These are phyloP conservation scores for Scylla paramamosain DNA, from an alignment of 1,140 invertebrate species.

Conservation along the genomic window DNA sequence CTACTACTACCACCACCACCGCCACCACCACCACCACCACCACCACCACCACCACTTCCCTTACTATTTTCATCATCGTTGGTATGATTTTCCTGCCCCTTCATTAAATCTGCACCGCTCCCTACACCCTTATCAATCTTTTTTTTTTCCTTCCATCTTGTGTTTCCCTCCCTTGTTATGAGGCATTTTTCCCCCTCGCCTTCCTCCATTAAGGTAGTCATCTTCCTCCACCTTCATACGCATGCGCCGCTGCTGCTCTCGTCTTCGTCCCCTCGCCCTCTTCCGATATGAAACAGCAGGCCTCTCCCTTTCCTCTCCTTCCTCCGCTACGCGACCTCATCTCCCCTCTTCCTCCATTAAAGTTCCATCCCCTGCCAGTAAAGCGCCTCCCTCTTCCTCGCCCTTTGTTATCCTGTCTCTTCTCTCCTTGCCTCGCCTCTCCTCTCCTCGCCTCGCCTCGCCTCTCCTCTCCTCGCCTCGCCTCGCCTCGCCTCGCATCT, in stretches of 20 bases:
- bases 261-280: neutral
- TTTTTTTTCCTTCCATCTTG: neutral
- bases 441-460: neutral
- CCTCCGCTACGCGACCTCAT: neutral
- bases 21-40: neutral
- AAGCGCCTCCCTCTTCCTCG: neutral
- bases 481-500: neutral
- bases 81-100: neutral
- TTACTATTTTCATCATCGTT: neutral
- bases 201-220: neutral
- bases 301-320: neutral
- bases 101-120: neutral
- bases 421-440: neutral
- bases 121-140: neutral
- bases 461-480: neutral
- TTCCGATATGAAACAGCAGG: conserved; percentile 21
- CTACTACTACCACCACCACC: neutral
- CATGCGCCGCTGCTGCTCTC: neutral
- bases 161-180: neutral
- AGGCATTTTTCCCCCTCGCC: neutral
- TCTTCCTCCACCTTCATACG: neutral
- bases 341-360: conserved; percentile 1
- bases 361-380: neutral
- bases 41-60: neutral
- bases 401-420: neutral